Evolutionary conservation across 2,113 vertebrate genomes (phyloP).

Genomic region (Rhinolophus sinicus): DNA sequence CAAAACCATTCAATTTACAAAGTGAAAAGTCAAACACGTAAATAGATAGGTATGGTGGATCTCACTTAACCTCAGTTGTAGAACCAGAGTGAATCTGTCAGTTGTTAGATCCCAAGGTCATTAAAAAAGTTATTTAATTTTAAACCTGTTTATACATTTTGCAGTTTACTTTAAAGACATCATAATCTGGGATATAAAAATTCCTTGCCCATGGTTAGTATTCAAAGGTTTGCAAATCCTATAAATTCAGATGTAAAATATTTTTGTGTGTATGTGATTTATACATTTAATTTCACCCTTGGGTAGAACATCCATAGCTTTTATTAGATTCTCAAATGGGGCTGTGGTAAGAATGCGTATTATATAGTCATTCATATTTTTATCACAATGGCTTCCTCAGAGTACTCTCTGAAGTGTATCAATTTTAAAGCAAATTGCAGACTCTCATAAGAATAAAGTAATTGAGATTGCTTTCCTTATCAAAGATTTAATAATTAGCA

Average conservation of each 20-base stretch:
- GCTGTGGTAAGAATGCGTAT: not conserved
- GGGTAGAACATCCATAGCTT: not conserved
- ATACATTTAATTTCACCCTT: constrained; percentile 11
- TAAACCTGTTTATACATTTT: not conserved
- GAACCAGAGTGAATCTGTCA: not conserved
- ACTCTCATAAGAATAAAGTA: not conserved
- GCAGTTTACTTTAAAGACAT: not conserved
- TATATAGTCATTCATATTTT: not conserved
- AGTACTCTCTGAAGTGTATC: not conserved
- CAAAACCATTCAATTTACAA: not conserved
- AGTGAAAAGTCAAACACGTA: not conserved
- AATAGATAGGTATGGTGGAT: not conserved
- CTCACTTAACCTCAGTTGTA: not conserved
- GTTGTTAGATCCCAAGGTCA: not conserved
- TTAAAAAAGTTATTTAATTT: not conserved
- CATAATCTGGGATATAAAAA: not conserved
- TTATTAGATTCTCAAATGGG: constrained; percentile 18
- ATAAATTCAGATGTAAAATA: not conserved
- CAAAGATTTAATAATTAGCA: constrained; percentile 39
- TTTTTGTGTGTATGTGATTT: not conserved
- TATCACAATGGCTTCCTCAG: constrained; percentile 1
- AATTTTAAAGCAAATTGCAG: constrained; percentile 9
- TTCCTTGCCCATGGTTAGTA: not conserved
- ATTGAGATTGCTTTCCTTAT: not conserved
- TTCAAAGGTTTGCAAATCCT: not conserved